Base-by-base conservation (phyloP, 2,888 invertebrate genomes). In the Theretra japonica region DNA sequence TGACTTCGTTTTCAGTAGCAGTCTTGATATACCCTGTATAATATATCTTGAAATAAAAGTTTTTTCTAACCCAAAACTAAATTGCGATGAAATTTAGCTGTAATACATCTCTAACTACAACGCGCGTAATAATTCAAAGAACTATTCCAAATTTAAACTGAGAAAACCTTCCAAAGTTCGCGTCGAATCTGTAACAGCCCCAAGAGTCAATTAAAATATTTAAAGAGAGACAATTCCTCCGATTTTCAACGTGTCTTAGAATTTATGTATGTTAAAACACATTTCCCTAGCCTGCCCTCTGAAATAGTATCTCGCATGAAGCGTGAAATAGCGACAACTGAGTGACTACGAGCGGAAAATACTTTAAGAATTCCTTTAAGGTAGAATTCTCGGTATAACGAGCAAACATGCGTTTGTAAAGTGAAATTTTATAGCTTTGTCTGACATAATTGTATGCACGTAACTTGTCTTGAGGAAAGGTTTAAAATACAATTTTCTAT, bases 321-420 rank as follows among this genome's bases (percentile, higher is more conserved):
- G 6, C 53, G 53, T n/a, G n/a, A 53, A n/a, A 53, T 53, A n/a
- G 53, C 53, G 53, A n/a, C 53, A 53, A n/a, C 53, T 53, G 53
- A n/a, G 7, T n/a, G 53, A 19, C n/a, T 53, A n/a, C 19, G 41
- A n/a, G 53, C 53, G 53, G 11, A 41, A 53, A 53, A 53, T 53
- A 53, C 53, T 53, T 53, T 53, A n/a, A 53, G n/a, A 53, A 53
- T 53, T 53, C 53, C 53, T 53, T 53, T 53, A 53, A 53, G n/a
- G 53, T n/a, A 41, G 15, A 53, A 53, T 53, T 53, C 53, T 53
- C 7, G n/a, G n/a, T 19, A 53, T 53, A 53, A 53, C n/a, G 53
- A 53, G 53, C 53, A 53, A 53, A 53, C n/a, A 53, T 53, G 53
- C 53, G 53, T 53, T 53, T 53, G 5, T 53, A 53, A 53, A 53